phyloP scores from a whole-genome alignment of 1,140 invertebrate species.

The Orchesella cincta region DNA sequence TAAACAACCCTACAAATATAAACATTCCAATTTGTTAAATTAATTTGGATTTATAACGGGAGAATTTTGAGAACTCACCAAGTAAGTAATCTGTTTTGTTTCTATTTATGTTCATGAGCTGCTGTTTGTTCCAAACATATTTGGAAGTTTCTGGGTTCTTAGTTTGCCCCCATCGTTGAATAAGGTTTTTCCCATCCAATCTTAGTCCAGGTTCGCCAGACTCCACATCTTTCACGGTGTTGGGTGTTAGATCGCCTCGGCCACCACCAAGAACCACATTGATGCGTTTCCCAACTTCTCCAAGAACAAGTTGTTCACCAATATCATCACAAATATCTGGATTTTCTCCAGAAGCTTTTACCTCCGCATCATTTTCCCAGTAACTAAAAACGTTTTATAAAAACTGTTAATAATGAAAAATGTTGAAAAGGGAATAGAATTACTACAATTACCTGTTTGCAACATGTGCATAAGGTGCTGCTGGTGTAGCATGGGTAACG shows the following conservation, averaged over 20 bases:
- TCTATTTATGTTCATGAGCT: not conserved
- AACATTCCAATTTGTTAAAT: too few relatives aligned
- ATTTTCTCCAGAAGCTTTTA: slow-evolving; percentile 36
- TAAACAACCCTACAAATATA: too few relatives aligned
- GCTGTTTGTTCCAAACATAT: not conserved
- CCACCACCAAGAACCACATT: slow-evolving; percentile 51
- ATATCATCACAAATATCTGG: slow-evolving; percentile 52
- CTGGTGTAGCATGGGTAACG: slow-evolving; percentile 59
- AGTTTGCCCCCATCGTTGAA: slow-evolving; percentile 28
- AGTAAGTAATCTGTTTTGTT: not conserved
- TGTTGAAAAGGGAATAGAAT: too few relatives aligned
- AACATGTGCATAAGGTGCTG: slow-evolving; percentile 53
- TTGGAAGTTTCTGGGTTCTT: not conserved
- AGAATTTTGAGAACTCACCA: not conserved
- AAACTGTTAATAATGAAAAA: too few relatives aligned
- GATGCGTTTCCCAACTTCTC: slow-evolving; percentile 51
- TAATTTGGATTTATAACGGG: too few relatives aligned
- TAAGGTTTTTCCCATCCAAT: slow-evolving; percentile 51
- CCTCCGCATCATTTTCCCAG: slow-evolving; percentile 52
- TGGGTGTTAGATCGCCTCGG: slow-evolving; percentile 44
- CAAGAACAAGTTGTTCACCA: slow-evolving; percentile 52
- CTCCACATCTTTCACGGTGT: slow-evolving; percentile 35
- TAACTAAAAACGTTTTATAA: too few relatives aligned
- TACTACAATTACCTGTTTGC: too few relatives aligned
- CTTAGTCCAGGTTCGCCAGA: slow-evolving; percentile 38